A percentile compares a stretch with the other conserved stretches of the same genome.
Evolutionary conservation across 2,888 invertebrate genomes (phyloP).

Genomic region (Halictus quadricinctus): DNA sequence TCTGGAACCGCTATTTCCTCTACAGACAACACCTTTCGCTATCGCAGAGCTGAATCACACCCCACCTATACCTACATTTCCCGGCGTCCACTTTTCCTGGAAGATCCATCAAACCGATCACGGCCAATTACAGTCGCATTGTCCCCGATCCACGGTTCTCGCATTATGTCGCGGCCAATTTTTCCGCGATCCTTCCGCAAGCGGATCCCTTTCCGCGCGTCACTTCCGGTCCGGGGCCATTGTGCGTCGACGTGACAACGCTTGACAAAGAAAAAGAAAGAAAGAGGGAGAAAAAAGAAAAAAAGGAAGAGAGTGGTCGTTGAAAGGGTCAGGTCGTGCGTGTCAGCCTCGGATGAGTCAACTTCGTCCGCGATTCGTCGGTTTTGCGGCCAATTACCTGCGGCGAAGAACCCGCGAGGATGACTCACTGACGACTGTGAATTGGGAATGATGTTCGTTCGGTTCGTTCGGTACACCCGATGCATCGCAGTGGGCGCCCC

Average conservation of each 20-base stretch:
- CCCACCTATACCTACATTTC: slow-evolving; percentile 7
- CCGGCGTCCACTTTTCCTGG: slow-evolving; percentile 47
- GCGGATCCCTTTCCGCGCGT: slow-evolving; percentile 63
- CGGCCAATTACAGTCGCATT: slow-evolving; percentile 64
- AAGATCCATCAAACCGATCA: slow-evolving; percentile 63
- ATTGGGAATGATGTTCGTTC: not conserved
- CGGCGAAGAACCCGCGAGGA: slow-evolving; percentile 17
- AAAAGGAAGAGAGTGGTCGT: slow-evolving; percentile 15
- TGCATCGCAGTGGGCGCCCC: slow-evolving; percentile 53
- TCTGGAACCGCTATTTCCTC: not conserved
- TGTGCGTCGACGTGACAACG: slow-evolving; percentile 36
- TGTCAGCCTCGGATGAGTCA: slow-evolving; percentile 56
- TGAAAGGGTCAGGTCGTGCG: slow-evolving; percentile 64
- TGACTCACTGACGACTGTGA: not conserved
- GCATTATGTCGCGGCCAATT: slow-evolving; percentile 55
- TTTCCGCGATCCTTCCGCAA: slow-evolving; percentile 56
- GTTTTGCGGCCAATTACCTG: slow-evolving; percentile 47
- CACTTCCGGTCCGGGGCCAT: slow-evolving; percentile 57
- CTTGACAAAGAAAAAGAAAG: not conserved
- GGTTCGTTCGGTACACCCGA: slow-evolving; percentile 25
- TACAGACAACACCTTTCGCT: not conserved
- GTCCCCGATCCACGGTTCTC: slow-evolving; percentile 38
- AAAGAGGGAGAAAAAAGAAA: slow-evolving; percentile 2
- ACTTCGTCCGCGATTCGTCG: slow-evolving; percentile 34
- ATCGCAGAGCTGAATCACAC: not conserved